Evolutionary conservation across 2,888 invertebrate species (phyloP).

Genomic region (Tinea pellionella): DNA sequence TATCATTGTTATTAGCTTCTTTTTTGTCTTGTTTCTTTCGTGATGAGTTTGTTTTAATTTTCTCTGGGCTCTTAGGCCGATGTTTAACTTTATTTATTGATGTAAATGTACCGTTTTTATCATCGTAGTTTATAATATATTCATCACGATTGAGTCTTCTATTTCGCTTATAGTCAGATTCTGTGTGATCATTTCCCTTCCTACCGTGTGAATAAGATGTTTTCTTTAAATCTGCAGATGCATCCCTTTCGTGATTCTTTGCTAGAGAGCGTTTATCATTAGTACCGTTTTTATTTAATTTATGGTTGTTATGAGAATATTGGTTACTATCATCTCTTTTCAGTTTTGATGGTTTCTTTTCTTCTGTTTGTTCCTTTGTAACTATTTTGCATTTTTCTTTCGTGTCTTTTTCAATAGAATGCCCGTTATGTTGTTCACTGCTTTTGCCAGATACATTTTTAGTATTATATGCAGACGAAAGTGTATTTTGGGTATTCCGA

Average conservation of each 20-base stretch:
- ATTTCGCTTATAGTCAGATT: conserved; percentile 23
- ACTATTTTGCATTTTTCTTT: conserved; percentile 18
- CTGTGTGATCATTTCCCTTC: conserved; percentile 19
- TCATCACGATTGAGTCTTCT: conserved; percentile 33
- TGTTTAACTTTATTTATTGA: conserved; percentile 51
- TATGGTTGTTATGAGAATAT: not conserved
- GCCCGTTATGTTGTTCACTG: conserved; percentile 13
- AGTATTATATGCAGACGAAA: conserved; percentile 19
- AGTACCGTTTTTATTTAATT: not conserved
- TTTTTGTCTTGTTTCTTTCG: conserved; percentile 34
- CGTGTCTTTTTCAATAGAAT: conserved; percentile 18
- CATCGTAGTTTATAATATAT: conserved; percentile 60
- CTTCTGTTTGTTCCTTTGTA: conserved; percentile 16
- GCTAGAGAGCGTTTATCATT: not conserved
- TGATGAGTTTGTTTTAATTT: conserved; percentile 32
- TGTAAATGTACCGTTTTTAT: conserved; percentile 59
- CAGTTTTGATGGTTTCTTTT: conserved; percentile 16
- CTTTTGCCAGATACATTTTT: conserved; percentile 20
- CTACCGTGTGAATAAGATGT: not conserved
- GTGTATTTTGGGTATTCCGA: conserved; percentile 14
- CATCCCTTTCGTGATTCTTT: not conserved
- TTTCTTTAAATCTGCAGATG: not conserved
- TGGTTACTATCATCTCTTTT: not conserved
- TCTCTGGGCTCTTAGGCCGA: conserved; percentile 23
- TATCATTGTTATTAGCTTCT: conserved; percentile 40